A percentile compares a stretch with the other conserved stretches of the same genome.
These are phyloP conservation scores for Lamproptera curius DNA, from an alignment of 2,888 invertebrate genomes.

Conservation along the genomic window DNA sequence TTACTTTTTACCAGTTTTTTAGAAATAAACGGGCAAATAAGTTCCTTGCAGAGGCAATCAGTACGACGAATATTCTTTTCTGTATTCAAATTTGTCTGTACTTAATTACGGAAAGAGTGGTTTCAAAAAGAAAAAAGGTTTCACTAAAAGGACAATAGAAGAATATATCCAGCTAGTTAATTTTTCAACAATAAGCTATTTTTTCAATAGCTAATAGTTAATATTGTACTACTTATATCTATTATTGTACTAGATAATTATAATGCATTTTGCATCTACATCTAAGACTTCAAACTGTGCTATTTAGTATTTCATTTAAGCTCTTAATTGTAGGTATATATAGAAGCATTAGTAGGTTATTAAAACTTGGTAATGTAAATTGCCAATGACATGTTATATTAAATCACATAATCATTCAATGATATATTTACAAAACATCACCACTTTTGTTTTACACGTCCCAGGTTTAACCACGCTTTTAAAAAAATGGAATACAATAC, in stretches of 20 bases:
- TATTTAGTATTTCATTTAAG: slow-evolving; percentile 34
- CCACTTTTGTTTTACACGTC: no score
- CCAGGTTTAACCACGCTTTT: not conserved
- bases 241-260: slow-evolving; percentile 29
- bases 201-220: slow-evolving; percentile 36
- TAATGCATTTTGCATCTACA: slow-evolving; percentile 13
- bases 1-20: no score
- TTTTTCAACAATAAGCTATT: slow-evolving; percentile 8
- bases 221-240: slow-evolving; percentile 52
- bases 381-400: slow-evolving; percentile 49
- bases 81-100: no score
- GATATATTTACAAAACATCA: no score
- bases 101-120: no score
- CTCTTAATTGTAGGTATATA: slow-evolving; percentile 19
- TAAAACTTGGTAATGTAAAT: slow-evolving; percentile 35
- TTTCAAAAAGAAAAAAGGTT: no score
- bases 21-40: no score
- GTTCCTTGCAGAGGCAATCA: no score
- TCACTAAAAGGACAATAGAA: no score
- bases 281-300: slow-evolving; percentile 17
- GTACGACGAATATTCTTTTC: no score
- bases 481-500: slow-evolving; percentile 17
- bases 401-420: no score
- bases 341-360: slow-evolving; percentile 12
- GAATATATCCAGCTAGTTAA: no score